Evolutionary conservation across 2,888 invertebrate species (phyloP), one percentile per base, ranked within the genome.

Genomic region (Orchesellides sinensis): DNA sequence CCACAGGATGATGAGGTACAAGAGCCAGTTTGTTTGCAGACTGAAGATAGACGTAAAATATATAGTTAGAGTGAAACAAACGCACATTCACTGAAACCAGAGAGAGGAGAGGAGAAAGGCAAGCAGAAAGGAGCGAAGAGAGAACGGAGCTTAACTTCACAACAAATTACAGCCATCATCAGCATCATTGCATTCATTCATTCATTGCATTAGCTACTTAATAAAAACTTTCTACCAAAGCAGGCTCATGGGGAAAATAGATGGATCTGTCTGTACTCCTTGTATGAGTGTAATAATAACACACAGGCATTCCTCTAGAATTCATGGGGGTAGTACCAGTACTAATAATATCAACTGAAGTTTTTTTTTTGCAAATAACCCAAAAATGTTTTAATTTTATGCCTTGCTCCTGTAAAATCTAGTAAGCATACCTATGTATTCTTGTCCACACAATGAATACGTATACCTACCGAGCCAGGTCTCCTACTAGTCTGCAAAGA

Each of bases 121-220:
- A 29, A 52, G 32, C 21, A 52, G 8, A 52, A 32, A 21, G 45
- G 47, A n/a, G n/a, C n/a, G n/a, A n/a, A n/a, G n/a, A n/a, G n/a
- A n/a, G n/a, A n/a, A n/a, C n/a, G n/a, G n/a, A 75, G 75, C 75
- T 68, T 77, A 77, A 59, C 75, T 56, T 77, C 66, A 66, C 52
- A 77, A 77, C 75, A 68, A 78, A 78, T 78, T 69, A 78, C 47
- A 52, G 45, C 69, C 61, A 61, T 78, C 78, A 74, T 63, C 63
- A 61, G 69, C 78, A 17, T 69, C 78, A 78, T 78, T 78, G 78
- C 69, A 69, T 68, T 29, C 77, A 47, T 68, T 77, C 59, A 77
- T 35, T 59, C 68, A 77, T 59, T 68, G 29, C 27, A 47, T 69
- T 47, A 56, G 32, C 27, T 66, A 66, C 14, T 47, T 47, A 45